Evolutionary conservation across 2,113 vertebrate genomes (phyloP).

Genomic region (Mirza zaza): DNA sequence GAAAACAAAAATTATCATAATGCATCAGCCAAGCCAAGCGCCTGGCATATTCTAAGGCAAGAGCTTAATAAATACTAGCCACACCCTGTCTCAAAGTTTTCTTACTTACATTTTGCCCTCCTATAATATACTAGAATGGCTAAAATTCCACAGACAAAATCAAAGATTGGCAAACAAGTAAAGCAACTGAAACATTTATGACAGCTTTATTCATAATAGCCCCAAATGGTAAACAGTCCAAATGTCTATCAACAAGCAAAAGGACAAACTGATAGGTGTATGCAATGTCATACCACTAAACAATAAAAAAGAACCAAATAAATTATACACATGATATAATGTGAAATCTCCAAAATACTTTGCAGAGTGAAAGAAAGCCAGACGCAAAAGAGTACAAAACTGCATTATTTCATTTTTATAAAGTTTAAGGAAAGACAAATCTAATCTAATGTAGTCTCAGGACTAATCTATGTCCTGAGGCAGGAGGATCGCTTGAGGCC

Average conservation of each 20-base stretch:
- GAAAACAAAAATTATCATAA: neutral
- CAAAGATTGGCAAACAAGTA: slow-evolving; percentile 20
- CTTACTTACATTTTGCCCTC: neutral
- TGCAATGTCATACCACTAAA: neutral
- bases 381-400: neutral
- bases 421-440: neutral
- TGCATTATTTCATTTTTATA: neutral
- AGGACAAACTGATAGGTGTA: neutral
- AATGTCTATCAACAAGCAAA: slow-evolving; percentile 25
- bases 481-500: too few species aligned
- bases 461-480: neutral
- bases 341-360: slow-evolving; percentile 6
- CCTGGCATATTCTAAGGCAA: neutral
- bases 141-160: neutral
- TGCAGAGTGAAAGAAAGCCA: neutral
- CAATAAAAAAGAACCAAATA: neutral
- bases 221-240: neutral
- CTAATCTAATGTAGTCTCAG: neutral
- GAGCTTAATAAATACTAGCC: neutral
- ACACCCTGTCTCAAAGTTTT: neutral
- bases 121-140: neutral
- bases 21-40: neutral
- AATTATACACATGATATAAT: neutral
- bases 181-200: neutral
- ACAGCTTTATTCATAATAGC: neutral